Conservation (phyloP, 92 coral and sea anemone genomes). For the Parazoanthus swiftii region DNA sequence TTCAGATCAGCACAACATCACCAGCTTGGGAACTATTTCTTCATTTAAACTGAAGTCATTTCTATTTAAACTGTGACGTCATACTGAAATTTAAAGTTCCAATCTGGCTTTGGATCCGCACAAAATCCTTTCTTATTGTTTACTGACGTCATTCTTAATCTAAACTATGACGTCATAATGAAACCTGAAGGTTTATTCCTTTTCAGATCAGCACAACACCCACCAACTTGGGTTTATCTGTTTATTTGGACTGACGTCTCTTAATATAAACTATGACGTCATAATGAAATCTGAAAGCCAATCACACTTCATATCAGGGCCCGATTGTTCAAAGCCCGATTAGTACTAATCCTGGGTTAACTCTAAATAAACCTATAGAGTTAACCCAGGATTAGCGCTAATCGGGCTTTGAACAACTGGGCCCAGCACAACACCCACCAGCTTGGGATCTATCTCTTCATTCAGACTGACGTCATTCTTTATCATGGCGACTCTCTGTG, state of each 20-base stretch:
- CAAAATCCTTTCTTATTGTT: slow-evolving; percentile 75
- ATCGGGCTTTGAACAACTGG: no score
- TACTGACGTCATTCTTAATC: slow-evolving; percentile 93
- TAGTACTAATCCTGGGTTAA: no score
- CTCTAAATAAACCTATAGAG: no score
- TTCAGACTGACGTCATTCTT: slow-evolving; percentile 94
- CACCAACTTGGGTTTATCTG: slow-evolving; percentile 93
- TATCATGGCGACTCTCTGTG: slow-evolving; percentile 95
- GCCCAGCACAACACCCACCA: slow-evolving; percentile 56
- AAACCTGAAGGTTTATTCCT: no score
- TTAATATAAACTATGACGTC: slow-evolving; percentile 51
- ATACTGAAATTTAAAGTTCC: no score
- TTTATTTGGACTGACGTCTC: slow-evolving; percentile 89
- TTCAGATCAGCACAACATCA: slow-evolving; percentile 34
- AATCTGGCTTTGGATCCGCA: no score
- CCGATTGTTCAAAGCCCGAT: no score
- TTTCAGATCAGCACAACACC: slow-evolving; percentile 19
- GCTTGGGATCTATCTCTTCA: slow-evolving; percentile 97
- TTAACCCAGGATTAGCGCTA: no score
- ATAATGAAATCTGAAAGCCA: no score
- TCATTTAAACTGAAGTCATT: slow-evolving; percentile 92
- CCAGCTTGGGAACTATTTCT: slow-evolving; percentile 95
- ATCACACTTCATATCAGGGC: no score
- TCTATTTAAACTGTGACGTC: slow-evolving; percentile 52
- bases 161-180: no score